A percentile compares a stretch with the other conserved stretches of the same genome.
Evolutionary conservation across 2,888 invertebrate species (phyloP).

Genomic region (Cantharis flavilabris): DNA sequence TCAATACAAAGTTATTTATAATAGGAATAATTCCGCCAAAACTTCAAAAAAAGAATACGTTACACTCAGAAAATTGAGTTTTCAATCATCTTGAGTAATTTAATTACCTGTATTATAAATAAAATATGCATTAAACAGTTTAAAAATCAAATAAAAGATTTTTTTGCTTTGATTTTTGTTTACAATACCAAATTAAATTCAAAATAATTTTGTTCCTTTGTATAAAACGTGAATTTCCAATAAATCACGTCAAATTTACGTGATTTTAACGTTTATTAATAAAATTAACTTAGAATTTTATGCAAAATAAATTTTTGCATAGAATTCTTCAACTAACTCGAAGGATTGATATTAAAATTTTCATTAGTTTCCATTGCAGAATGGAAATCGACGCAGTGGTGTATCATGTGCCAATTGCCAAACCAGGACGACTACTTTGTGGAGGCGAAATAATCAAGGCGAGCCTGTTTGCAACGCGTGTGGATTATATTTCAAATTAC

Average conservation of each 20-base stretch:
- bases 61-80: too few relatives aligned
- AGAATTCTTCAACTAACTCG: not conserved
- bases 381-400: constrained; percentile 70
- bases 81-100: too few relatives aligned
- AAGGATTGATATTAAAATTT: constrained; percentile 41
- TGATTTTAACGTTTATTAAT: not conserved
- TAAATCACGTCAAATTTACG: too few relatives aligned
- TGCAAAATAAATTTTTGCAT: not conserved
- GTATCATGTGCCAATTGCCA: constrained; percentile 95
- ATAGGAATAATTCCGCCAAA: not conserved
- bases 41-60: too few relatives aligned
- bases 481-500: constrained; percentile 85
- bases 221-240: too few relatives aligned
- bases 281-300: not conserved
- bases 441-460: constrained; percentile 96
- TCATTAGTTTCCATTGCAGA: constrained; percentile 52
- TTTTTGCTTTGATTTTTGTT: too few relatives aligned
- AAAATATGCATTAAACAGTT: too few relatives aligned
- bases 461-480: constrained; percentile 99
- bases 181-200: too few relatives aligned
- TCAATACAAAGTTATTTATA: not conserved
- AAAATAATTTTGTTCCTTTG: too few relatives aligned
- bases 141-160: too few relatives aligned
- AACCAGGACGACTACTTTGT: constrained; percentile 93
- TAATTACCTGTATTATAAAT: too few relatives aligned